Evolutionary conservation across 2,888 invertebrate genomes (phyloP), one percentile per base, ranked within the genome.

Genomic region (Caradrina kadenii): DNA sequence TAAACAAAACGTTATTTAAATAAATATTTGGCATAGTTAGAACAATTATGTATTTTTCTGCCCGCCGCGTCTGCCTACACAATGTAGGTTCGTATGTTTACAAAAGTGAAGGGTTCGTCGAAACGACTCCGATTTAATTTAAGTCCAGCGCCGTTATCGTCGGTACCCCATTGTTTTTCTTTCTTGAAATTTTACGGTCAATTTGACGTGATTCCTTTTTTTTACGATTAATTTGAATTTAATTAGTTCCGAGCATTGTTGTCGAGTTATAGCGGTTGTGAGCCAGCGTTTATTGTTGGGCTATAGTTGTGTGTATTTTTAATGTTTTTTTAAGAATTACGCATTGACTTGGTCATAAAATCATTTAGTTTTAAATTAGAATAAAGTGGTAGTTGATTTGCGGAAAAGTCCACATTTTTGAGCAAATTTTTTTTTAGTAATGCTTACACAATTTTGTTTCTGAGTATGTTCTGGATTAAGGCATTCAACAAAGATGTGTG

Each of bases 111-210:
- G 95, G 95, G 94, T 95, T 94, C 89, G 91, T 91, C 89, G 93
- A 92, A 94, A 93, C 93, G 90, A 90, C 92, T 91, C 91, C 91
- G 94, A 93, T 95, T 95, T 95, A 95, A 95, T 95, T 95, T 94
- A 95, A 94, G 94, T 93, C 94, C 89, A 84, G 89, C 89, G 82
- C 91, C 93, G 94, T 94, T 95, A 95, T 95, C 95, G 94, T 85
- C 89, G 90, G 88, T 87, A 88, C 90, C 88, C 94, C 94, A 95
- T 95, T 96, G 95, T 95, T 95, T 95, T 96, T 96, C 95, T 95
- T 95, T 94, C 91, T 91, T 89, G 90, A 93, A 94, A 94, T 94
- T 95, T 95, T 93, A 93, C 94, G 94, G 94, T 94, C 93, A 94
- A 96, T 96, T 96, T 96, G 94, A 95, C 93, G 94, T 92, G 94